These are phyloP conservation scores for Alethe diademata DNA, from an alignment of 2,113 vertebrate genomes.

Conservation along the genomic window DNA sequence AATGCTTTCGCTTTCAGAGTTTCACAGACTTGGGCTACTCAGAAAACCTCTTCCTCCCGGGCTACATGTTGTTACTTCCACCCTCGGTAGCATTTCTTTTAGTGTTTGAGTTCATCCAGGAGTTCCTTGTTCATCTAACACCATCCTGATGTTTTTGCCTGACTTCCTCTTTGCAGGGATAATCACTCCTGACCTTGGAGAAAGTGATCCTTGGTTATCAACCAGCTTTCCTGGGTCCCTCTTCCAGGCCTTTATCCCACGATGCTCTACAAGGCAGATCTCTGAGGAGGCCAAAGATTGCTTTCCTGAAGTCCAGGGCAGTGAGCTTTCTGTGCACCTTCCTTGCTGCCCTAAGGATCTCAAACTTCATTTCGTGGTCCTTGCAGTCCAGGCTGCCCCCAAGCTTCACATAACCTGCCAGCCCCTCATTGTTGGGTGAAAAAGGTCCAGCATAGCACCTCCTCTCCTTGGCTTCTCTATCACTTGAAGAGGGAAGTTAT, in stretches of 20 bases:
- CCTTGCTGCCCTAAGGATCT: not conserved
- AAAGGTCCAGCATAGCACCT: not conserved
- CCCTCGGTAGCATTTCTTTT: not conserved
- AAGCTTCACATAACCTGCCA: not conserved
- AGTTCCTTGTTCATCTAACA: not conserved
- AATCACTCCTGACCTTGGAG: not conserved
- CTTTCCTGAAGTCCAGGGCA: not conserved
- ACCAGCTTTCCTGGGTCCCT: not conserved
- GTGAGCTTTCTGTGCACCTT: not conserved
- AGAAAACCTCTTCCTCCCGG: not conserved
- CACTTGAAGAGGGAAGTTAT: not conserved
- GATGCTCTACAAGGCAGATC: not conserved
- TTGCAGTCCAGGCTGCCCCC: not conserved
- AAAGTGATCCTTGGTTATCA: not conserved
- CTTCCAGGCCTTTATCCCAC: not conserved
- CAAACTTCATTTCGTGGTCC: not conserved
- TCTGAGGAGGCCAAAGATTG: not conserved
- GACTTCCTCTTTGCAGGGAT: not conserved
- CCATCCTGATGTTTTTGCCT: not conserved
- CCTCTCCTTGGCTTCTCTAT: not conserved
- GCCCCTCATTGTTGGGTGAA: not conserved
- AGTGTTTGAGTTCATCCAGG: not conserved
- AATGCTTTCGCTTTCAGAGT: not conserved
- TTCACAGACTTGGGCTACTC: not conserved
- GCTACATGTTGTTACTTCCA: rapidly evolving